phyloP scores from a whole-genome alignment of 2,888 invertebrate species.

The Adelphocoris suturalis region DNA sequence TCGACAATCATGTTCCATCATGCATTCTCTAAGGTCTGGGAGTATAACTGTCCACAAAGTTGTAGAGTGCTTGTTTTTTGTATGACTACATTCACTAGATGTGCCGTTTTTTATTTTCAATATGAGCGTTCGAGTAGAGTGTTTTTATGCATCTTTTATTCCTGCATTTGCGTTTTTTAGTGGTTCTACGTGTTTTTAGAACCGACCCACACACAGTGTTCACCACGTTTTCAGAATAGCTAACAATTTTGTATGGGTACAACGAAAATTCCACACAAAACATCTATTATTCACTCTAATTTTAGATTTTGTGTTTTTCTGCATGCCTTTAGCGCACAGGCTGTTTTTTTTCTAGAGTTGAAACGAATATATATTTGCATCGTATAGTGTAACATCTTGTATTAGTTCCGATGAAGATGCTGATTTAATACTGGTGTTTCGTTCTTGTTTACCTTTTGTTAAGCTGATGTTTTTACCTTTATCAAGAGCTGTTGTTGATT shows the following conservation, averaged over 20 bases:
- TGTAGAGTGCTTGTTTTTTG: conserved; percentile 34
- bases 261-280: neutral
- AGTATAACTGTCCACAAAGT: conserved; percentile 38
- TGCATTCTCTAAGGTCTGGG: no score
- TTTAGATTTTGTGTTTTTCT: neutral
- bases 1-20: neutral
- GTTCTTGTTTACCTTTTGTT: neutral
- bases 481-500: neutral
- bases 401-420: neutral
- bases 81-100: conserved; percentile 27
- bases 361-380: conserved; percentile 4
- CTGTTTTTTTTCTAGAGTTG: conserved; percentile 9
- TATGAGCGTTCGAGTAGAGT: conserved; percentile 28
- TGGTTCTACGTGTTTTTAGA: conserved; percentile 25
- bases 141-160: conserved; percentile 25
- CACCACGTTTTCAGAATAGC: neutral
- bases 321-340: conserved; percentile 25
- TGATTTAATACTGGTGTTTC: neutral
- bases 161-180: conserved; percentile 36
- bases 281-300: neutral
- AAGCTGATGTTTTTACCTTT: neutral
- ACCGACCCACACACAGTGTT: neutral
- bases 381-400: neutral
- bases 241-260: neutral
- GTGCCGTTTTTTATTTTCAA: conserved; percentile 4